A percentile compares a stretch with the other conserved stretches of the same genome.
Evolutionary conservation across 2,888 invertebrate genomes (phyloP).

Genomic region (Drosophila emarginata): DNA sequence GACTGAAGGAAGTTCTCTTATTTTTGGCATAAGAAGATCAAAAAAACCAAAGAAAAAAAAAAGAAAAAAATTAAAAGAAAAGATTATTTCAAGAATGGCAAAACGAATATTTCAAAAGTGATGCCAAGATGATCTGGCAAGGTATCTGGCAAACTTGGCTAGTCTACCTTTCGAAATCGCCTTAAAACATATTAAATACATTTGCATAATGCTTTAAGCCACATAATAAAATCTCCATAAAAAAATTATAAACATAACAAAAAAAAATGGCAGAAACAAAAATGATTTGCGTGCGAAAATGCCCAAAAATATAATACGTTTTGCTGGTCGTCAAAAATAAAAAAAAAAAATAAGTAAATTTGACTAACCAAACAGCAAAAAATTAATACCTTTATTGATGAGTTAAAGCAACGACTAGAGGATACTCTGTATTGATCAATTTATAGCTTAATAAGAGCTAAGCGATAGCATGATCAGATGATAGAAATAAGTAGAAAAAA

Average conservation of each 20-base stretch:
- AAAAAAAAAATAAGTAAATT: background rate
- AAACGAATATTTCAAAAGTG: constrained; percentile 11
- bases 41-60: no score
- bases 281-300: constrained; percentile 72
- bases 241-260: constrained; percentile 27
- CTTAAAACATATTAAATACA: constrained; percentile 15
- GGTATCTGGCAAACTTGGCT: background rate
- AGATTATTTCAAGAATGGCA: constrained; percentile 10
- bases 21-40: constrained; percentile 12
- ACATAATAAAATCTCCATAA: constrained; percentile 15
- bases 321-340: constrained; percentile 7
- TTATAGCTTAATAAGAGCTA: no score
- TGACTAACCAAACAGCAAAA: constrained; percentile 21
- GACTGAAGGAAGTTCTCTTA: background rate
- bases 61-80: background rate
- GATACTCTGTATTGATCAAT: no score
- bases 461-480: no score
- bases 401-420: background rate
- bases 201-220: constrained; percentile 63
- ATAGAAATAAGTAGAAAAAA: no score
- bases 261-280: constrained; percentile 21
- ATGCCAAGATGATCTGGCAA: constrained; percentile 11
- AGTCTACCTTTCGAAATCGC: constrained; percentile 9
- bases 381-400: constrained; percentile 18
- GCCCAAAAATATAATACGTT: constrained; percentile 27